Base-by-base conservation (phyloP, 2,888 invertebrate species). In the Sicus ferrugineus region DNA sequence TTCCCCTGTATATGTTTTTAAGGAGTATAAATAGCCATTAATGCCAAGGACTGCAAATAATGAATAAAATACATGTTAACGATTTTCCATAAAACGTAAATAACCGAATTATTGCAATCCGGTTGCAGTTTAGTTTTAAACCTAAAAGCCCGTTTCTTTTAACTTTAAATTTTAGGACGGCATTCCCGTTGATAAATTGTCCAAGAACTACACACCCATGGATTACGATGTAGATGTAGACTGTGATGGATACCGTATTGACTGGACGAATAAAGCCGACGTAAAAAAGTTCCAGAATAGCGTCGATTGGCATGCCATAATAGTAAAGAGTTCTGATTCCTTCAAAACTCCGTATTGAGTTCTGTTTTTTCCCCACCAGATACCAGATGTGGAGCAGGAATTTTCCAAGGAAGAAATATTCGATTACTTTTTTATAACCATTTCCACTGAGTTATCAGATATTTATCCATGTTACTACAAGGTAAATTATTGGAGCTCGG, bases 381-480 rank as follows among this genome's bases (percentile, higher is more conserved):
- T 83, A 66, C 77, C 79, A n/a, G 81, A 82, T 75, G 9, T 58
- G 0, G 30, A 70, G 4, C 73, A 75, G 14, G 72, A 74, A 16
- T 76, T 77, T 14, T 56, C 59, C 1, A 80, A 81, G 69, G 78
- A 78, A 2, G 70, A 75, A 70, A 70, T 83, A 2, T 76, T 84
- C 64, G 79, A 81, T 63, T 79, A 76, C 21, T 79, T 83, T 42
- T 83, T 82, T 50, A 73, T 79, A 14, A 72, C 75, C 0, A 68
- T 81, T 3, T 76, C 79, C n/a, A 72, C 74, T 0, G 69, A 67
- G 2, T 56, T 77, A 1, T 75, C 78, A 42, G 82, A 82, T 46
- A 75, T 83, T 9, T 83, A 82, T 77, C 83, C 84, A 0, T 84
- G 84, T 65, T 81, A 84, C 70, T 82, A 84, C 67, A 79, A 79